Evolutionary conservation across 1,140 invertebrate species (phyloP).

Genomic region (Sinella curviseta): DNA sequence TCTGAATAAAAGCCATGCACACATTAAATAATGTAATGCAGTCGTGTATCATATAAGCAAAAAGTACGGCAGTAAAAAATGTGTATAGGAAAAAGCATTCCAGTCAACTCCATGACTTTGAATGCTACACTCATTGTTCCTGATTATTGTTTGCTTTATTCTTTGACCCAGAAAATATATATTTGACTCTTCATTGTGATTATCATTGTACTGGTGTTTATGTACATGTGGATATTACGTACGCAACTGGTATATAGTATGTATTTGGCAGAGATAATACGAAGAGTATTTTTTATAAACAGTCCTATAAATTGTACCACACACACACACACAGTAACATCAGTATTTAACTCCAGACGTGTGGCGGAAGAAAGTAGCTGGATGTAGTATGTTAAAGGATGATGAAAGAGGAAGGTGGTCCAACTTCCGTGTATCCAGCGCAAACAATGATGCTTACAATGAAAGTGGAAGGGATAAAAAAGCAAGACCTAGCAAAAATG

Average conservation of each 20-base stretch:
- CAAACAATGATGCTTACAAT: not conserved
- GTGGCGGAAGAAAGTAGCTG: not conserved
- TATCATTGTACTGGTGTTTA: not conserved
- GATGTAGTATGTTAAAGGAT: not conserved
- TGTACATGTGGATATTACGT: not conserved
- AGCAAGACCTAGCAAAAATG: not conserved
- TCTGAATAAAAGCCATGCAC: not conserved
- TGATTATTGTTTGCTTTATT: not conserved
- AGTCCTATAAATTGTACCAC: not conserved
- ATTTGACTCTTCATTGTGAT: not conserved
- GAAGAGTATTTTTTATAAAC: not conserved
- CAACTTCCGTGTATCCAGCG: not conserved
- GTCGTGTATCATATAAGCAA: not conserved
- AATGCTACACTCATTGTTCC: not conserved
- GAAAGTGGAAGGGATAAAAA: not conserved
- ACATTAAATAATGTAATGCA: conserved; percentile 18
- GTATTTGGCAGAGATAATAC: not conserved
- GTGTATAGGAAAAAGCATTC: not conserved
- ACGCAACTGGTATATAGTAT: no score
- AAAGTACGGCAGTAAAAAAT: not conserved
- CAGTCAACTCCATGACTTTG: not conserved
- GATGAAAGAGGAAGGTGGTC: conserved; percentile 9
- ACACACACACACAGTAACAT: not conserved
- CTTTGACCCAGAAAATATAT: conserved; percentile 16
- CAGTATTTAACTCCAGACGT: not conserved